phyloP scores from a whole-genome alignment of 2,797 vertebrate species.

The Schizopygopsis malacanthus region DNA sequence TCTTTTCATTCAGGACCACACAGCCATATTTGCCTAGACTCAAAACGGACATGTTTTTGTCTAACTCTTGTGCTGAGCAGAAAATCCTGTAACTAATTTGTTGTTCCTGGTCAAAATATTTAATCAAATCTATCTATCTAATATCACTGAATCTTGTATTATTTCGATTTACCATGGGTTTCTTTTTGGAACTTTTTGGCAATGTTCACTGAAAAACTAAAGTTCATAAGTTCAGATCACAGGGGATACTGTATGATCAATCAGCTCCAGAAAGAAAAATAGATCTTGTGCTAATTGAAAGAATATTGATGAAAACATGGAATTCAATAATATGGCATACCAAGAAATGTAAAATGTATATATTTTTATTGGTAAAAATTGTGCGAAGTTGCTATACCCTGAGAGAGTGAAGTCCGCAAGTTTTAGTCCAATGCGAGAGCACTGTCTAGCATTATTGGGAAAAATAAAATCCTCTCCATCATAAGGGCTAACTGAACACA shows the following conservation, averaged over 20 bases:
- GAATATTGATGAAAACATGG: too few species aligned
- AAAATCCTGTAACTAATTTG: neutral
- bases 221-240: neutral
- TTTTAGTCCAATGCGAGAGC: too few species aligned
- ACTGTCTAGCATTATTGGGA: too few species aligned
- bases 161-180: too few species aligned
- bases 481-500: neutral
- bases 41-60: neutral
- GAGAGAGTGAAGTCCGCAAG: too few species aligned
- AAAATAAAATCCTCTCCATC: too few species aligned
- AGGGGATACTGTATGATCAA: neutral
- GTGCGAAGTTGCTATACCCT: too few species aligned
- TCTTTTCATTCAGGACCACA: neutral
- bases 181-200: neutral
- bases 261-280: neutral
- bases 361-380: too few species aligned
- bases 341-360: too few species aligned
- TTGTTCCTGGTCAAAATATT: neutral
- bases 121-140: too few species aligned
- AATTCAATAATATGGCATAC: too few species aligned
- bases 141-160: too few species aligned
- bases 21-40: neutral
- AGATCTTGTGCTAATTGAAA: neutral
- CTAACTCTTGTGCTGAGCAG: neutral
- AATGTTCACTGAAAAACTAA: neutral